Percentiles rank a stretch among this genome's conserved stretches.
Conservation (phyloP, 2,797 vertebrate genomes). For the Coreius guichenoti region DNA sequence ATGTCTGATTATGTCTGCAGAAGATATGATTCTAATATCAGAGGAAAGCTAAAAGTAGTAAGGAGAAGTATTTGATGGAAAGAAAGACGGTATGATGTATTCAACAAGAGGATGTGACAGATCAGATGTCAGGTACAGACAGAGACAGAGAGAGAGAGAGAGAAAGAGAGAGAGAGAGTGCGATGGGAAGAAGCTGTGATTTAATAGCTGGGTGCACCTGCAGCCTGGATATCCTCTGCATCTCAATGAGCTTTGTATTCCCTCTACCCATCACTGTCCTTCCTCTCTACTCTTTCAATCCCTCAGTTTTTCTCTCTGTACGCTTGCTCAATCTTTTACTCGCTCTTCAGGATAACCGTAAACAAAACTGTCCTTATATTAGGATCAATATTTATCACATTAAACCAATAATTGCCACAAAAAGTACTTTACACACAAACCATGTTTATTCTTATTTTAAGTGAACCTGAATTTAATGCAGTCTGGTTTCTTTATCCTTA, state of each 20-base stretch:
- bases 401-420: neutral
- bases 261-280: slow-evolving; percentile 49
- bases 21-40: slow-evolving; percentile 30
- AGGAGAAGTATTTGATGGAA: slow-evolving; percentile 50
- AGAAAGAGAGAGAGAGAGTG: slow-evolving; percentile 42
- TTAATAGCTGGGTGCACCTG: slow-evolving; percentile 84
- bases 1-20: slow-evolving; percentile 14
- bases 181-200: slow-evolving; percentile 73
- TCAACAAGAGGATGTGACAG: slow-evolving; percentile 42
- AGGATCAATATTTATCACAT: neutral
- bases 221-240: slow-evolving; percentile 82
- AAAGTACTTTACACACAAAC: neutral
- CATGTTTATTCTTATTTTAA: neutral
- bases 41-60: slow-evolving; percentile 23
- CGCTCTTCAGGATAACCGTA: neutral
- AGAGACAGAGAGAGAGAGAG: neutral
- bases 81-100: slow-evolving; percentile 42
- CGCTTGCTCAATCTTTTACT: slow-evolving; percentile 48
- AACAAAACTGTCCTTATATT: neutral
- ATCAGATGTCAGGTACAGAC: slow-evolving; percentile 36
- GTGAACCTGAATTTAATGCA: neutral
- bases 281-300: slow-evolving; percentile 45
- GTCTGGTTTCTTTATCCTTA: neutral
- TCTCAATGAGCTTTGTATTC: slow-evolving; percentile 80
- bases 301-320: slow-evolving; percentile 53